phyloP scores from a whole-genome alignment of 2,113 vertebrate genomes.

The Gobio gobio region DNA sequence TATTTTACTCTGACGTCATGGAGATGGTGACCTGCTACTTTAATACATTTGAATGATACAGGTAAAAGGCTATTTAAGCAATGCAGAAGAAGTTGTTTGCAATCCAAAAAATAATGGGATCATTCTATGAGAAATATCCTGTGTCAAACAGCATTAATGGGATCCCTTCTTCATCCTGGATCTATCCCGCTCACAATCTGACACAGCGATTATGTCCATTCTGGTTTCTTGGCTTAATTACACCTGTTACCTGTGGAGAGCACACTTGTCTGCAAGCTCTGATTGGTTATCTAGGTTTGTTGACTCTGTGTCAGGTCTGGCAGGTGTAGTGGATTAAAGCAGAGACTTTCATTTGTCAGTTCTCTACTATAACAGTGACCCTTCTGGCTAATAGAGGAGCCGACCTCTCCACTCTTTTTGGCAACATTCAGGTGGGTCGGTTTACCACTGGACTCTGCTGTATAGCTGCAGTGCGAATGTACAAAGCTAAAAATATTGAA shows the following conservation, averaged over 20 bases:
- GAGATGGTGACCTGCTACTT: not conserved
- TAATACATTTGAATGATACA: not conserved
- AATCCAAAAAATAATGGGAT: not conserved
- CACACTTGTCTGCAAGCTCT: slow-evolving; percentile 54
- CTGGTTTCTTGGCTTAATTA: slow-evolving; percentile 52
- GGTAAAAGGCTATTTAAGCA: not conserved
- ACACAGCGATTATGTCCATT: slow-evolving; percentile 48
- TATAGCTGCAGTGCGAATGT: not conserved
- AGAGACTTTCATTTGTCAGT: slow-evolving; percentile 74
- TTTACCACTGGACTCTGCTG: not conserved
- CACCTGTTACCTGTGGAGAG: slow-evolving; percentile 48
- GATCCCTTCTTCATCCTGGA: slow-evolving; percentile 39
- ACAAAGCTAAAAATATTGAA: not conserved
- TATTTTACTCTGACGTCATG: not conserved
- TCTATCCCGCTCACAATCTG: slow-evolving; percentile 30
- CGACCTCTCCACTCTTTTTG: slow-evolving; percentile 50
- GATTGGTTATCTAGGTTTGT: slow-evolving; percentile 65
- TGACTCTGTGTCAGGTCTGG: slow-evolving; percentile 64
- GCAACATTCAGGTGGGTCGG: not conserved
- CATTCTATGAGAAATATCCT: slow-evolving; percentile 33
- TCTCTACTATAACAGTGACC: slow-evolving; percentile 51
- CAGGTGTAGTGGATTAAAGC: slow-evolving; percentile 70
- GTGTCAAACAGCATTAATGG: slow-evolving; percentile 41
- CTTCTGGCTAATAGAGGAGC: slow-evolving; percentile 44
- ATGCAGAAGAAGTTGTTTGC: too few relatives aligned